Conservation (phyloP, 2,797 vertebrate genomes). For the Rhynchonycteris naso region DNA sequence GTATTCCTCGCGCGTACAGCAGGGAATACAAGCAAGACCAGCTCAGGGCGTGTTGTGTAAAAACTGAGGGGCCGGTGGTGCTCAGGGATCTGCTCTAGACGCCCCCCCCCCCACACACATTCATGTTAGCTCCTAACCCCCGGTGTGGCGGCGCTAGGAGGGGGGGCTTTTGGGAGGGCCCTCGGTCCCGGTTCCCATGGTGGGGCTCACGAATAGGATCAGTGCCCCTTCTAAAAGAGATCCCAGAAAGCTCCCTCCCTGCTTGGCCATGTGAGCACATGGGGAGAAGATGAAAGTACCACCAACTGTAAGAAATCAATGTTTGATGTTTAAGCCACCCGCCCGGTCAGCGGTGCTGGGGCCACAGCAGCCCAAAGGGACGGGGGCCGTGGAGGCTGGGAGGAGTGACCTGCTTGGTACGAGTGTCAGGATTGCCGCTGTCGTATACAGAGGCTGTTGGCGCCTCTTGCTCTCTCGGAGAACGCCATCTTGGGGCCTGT, state of each 20-base stretch:
- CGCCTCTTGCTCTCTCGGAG: background rate
- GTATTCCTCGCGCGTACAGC: background rate
- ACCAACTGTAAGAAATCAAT: background rate
- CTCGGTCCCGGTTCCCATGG: background rate
- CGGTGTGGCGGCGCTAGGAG: background rate
- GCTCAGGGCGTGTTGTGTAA: background rate
- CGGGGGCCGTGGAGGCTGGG: no score
- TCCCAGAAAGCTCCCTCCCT: background rate
- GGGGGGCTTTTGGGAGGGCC: background rate
- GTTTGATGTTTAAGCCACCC: no score
- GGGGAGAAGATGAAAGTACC: background rate
- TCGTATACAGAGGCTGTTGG: background rate
- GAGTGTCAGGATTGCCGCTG: background rate
- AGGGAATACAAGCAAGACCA: background rate
- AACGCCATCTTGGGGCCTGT: background rate
- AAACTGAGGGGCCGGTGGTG: background rate
- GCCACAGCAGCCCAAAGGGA: background rate
- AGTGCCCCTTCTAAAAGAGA: background rate
- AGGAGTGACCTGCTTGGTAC: background rate
- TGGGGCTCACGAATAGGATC: background rate
- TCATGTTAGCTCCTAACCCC: background rate
- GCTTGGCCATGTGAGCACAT: background rate
- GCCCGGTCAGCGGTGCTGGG: background rate
- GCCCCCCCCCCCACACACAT: no score
- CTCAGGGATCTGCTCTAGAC: background rate